Conservation (phyloP, 2,888 invertebrate genomes). For the Melolontha melolontha region DNA sequence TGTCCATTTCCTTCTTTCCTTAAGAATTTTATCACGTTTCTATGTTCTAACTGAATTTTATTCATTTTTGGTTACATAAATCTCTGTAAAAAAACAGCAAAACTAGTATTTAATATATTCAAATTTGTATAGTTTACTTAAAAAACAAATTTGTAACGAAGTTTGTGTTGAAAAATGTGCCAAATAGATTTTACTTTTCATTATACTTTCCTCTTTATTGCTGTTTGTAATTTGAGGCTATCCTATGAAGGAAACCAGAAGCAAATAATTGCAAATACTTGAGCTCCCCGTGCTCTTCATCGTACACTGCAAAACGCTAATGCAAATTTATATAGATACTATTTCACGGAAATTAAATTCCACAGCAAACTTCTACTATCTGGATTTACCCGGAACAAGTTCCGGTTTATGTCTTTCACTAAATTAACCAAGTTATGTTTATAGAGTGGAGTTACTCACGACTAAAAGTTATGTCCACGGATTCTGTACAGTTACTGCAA, state of each 20-base stretch:
- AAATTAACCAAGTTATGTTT: conserved; percentile 57
- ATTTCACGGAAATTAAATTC: conserved; percentile 55
- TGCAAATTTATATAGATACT: conserved; percentile 54
- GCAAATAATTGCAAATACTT: conserved; percentile 30
- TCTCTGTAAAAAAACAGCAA: too few species aligned
- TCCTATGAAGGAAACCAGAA: conserved; percentile 17
- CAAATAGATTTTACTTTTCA: too few species aligned
- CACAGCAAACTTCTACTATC: conserved; percentile 41
- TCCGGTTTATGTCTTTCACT: conserved; percentile 54
- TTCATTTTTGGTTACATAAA: too few species aligned
- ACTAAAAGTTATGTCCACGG: conserved; percentile 46
- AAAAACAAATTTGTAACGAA: too few species aligned
- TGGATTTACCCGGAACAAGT: conserved; percentile 46
- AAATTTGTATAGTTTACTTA: too few species aligned
- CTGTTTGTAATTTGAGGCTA: conserved; percentile 8
- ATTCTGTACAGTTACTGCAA: conserved; percentile 46
- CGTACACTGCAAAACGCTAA: conserved; percentile 39
- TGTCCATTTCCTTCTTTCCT: too few species aligned
- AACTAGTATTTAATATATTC: too few species aligned
- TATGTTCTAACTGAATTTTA: too few species aligned
- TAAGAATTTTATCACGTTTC: too few species aligned
- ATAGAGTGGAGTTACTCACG: conserved; percentile 47
- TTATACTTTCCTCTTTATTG: conserved; percentile 1
- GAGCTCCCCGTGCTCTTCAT: conserved; percentile 29
- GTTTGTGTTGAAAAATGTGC: too few species aligned